phyloP scores from a whole-genome alignment of 1,140 invertebrate genomes.

The Eupristina koningsbergeri region DNA sequence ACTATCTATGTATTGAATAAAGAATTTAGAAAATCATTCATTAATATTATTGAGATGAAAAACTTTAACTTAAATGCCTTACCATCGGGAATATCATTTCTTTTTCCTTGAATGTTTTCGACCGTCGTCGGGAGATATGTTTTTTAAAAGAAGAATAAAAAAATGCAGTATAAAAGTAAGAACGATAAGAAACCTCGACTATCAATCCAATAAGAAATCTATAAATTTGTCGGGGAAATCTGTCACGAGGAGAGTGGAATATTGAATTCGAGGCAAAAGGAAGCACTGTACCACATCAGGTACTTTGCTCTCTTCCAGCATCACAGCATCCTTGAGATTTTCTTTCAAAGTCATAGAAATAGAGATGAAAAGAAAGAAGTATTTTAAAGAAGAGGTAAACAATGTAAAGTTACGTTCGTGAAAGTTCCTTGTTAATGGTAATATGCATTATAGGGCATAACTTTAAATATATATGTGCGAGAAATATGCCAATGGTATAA shows the following conservation, averaged over 20 bases:
- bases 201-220: slow-evolving; percentile 57
- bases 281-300: background rate
- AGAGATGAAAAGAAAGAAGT: slow-evolving; percentile 1
- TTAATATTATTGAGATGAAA: background rate
- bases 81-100: slow-evolving; percentile 15
- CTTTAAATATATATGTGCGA: background rate
- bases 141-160: slow-evolving; percentile 11
- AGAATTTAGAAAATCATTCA: background rate
- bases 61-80: background rate
- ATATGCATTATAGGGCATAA: slow-evolving; percentile 31
- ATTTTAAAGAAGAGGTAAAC: slow-evolving; percentile 15
- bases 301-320: slow-evolving; percentile 23
- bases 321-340: background rate
- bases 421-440: slow-evolving; percentile 43
- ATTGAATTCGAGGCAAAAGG: slow-evolving; percentile 32
- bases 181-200: background rate
- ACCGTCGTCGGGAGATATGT: slow-evolving; percentile 14
- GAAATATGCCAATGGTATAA: background rate
- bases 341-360: background rate
- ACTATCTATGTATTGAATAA: background rate
- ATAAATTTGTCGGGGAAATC: slow-evolving; percentile 63
- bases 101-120: background rate
- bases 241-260: slow-evolving; percentile 56
- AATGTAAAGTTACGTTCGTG: slow-evolving; percentile 11
- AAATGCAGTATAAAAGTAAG: background rate